Base-by-base conservation (phyloP, 2,888 invertebrate species). In the Drosophila quinaria region DNA sequence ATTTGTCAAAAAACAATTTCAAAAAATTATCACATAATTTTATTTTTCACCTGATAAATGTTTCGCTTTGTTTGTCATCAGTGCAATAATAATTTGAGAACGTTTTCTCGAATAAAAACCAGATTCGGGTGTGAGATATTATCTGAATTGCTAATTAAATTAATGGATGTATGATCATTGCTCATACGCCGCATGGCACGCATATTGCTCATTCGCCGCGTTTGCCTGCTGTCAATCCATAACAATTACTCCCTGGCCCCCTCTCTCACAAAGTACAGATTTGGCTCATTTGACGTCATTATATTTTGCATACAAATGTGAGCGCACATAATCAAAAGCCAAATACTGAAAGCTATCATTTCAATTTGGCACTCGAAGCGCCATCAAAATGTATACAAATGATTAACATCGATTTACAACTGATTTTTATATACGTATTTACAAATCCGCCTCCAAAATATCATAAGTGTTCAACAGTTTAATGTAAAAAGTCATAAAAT, bases 211-310 rank as follows among this genome's bases (percentile, higher is more conserved):
- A 75, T 72, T 68, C 68, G 62, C 10, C 69, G 25, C 56, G 42
- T 64, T 35, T 58, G 78, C 42, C 46, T 25, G 54, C 61, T 73
- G 44, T 60, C 60, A 62, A 60, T 17, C 33, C 64, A 50, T 54
- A 72, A 59, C 63, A 73, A 61, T 60, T 64, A 41, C 19, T 9
- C 33, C 22, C 17, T 4, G 17, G 6, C 13, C n/a, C 10, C 2
- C 29, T 10, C 4, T 35, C 8, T 9, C 4, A 10, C n/a, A 22
- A 56, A 44, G 22, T 13, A 66, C 59, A 51, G 65, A 69, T 55
- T 83, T 74, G 54, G 35, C 64, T 56, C 59, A 79, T 81, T 81
- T 88, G 74, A 86, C 88, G 86, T 85, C 86, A 86, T 86, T 83
- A 70, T 79, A 70, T 83, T 73, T 64, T 65, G 60, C 65, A 65